Evolutionary conservation across 2,888 invertebrate genomes (phyloP), one percentile per base, ranked within the genome.

Genomic region (Drosophila gaucha): DNA sequence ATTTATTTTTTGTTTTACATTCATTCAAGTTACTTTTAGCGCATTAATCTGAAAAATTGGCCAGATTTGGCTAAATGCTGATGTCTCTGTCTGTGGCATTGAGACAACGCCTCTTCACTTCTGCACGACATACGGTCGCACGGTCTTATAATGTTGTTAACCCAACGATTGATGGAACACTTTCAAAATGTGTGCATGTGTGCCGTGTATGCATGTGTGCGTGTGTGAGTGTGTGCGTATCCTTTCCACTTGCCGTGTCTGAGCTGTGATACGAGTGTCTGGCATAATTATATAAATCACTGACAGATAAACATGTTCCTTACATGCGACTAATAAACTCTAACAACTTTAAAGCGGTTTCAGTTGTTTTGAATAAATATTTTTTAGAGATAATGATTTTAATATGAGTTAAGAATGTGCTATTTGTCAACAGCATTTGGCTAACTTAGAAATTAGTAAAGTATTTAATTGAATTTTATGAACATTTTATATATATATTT

Each of bases 31-130:
- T 39, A 51, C 56, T 56, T 39, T 55, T 30, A 36, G 24, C 36
- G 55, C 65, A 74, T 68, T 65, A 50, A 65, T 68, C 56, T 68
- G 56, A 66, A 57, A 68, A 75, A 78, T 74, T 69, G 62, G 47
- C 63, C 54, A 60, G 59, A 66, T 69, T 69, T 66, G 28, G 41
- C 63, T 49, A 57, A 74, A 74, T 65, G 59, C 59, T 66, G 57
- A 43, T 75, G 38, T 50, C 54, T 54, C 20, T 35, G 22, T 26
- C 67, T 44, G 20, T 38, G 41, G 33, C 28, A 6, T 14, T 12
- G 36, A 54, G 20, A 20, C 51, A 54, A 60, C 49, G 60, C 41
- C 54, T 46, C 41, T 41, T 52, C 56, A 8, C 47, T 41, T 36
- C 30, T n/a, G 8, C 8, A 33, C 35, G 30, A 46, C 44, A 60